Base-by-base conservation (phyloP, 2,888 invertebrate genomes). In the Pterostichus niger region DNA sequence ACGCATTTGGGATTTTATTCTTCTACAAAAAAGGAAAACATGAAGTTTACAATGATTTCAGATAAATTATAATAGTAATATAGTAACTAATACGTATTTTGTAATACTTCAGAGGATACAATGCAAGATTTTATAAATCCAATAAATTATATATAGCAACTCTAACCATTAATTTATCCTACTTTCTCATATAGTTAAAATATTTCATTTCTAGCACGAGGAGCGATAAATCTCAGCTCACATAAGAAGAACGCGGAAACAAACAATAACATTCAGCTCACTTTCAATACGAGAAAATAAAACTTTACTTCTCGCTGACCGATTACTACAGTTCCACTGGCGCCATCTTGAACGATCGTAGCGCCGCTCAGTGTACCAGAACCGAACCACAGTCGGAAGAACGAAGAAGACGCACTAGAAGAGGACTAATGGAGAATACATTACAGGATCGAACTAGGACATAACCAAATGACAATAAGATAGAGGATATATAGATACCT, bases 201-300 rank as follows among this genome's bases (percentile, higher is more conserved):
- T 71, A 71, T 44, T 71, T 71, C 68, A 71, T 71, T 71, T 71
- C 68, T 40, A 71, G 68, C 68, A 71, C 68, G 68, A 71, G 15
- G 46, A 71, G 17, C 68, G 68, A 71, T 71, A 71, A 71, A 71
- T 71, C 68, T 71, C 44, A 40, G 15, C 17, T 71, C 68, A 71
- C 68, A 71, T 71, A 71, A 15, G 68, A 71, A 71, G 68, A 71
- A 71, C 68, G 68, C 68, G 68, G 68, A 71, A 71, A 71, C 68
- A 71, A 71, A 71, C 68, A 71, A 71, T 71, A 71, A 71, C 44
- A 71, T 44, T 71, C 68, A 71, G 44, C 40, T 71, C 68, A 71
- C 68, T 71, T 71, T 71, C 68, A 71, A 71, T 71, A 71, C 68
- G 44, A 71, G 68, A 11, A 46, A 17, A 71, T 71, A 44, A 71